phyloP scores from a whole-genome alignment of 2,888 invertebrate species.

The Tupiocoris notatus region DNA sequence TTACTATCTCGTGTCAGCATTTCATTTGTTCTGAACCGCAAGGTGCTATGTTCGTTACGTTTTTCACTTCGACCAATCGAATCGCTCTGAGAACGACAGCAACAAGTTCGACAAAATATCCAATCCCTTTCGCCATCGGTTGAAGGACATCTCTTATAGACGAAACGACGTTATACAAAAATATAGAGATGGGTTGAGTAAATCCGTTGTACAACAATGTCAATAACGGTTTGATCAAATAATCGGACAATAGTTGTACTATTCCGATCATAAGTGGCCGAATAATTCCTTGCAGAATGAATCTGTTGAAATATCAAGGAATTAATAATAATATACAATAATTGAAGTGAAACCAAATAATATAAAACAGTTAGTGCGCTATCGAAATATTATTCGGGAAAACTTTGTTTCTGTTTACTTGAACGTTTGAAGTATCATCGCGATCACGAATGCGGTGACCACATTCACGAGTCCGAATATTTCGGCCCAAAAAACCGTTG shows the following conservation, averaged over 20 bases:
- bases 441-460: conserved; percentile 61
- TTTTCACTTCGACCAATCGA: conserved; percentile 57
- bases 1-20: neutral
- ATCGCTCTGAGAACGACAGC: conserved; percentile 56
- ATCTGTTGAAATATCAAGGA: conserved; percentile 53
- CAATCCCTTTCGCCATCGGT: conserved; percentile 61
- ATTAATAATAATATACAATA: conserved; percentile 45
- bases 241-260: conserved; percentile 65
- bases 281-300: conserved; percentile 60
- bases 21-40: conserved; percentile 7
- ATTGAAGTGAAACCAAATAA: conserved; percentile 26
- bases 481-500: conserved; percentile 67
- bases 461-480: conserved; percentile 65
- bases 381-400: too few relatives aligned
- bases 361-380: neutral
- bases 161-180: conserved; percentile 62
- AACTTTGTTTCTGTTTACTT: too few relatives aligned
- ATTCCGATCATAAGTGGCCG: conserved; percentile 63
- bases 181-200: conserved; percentile 67
- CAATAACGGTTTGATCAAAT: conserved; percentile 65
- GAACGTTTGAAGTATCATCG: conserved; percentile 63
- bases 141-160: conserved; percentile 64
- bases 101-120: conserved; percentile 58
- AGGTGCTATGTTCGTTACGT: conserved; percentile 31
- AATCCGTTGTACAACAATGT: conserved; percentile 65